Base-by-base conservation (phyloP, 2,888 invertebrate species). In the Busseola fusca region DNA sequence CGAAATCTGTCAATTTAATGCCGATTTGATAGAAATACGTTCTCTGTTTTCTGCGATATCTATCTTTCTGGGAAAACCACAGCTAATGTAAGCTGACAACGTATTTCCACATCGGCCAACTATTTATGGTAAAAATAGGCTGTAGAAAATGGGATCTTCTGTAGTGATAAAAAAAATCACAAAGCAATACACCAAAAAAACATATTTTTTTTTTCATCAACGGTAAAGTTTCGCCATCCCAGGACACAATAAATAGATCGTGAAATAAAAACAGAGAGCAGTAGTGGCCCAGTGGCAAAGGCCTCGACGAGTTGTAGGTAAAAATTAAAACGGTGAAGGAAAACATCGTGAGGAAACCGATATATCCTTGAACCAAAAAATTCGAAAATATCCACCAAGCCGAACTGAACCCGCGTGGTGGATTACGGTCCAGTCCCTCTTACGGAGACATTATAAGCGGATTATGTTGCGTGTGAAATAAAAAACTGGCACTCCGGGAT, bases 211-310 rank as follows among this genome's bases (percentile, higher is more conserved):
- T 72, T 52, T 50, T 0, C 18, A 50, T 50, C 50, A 34, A 40
- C 34, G 42, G 7, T 62, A 18, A 37, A 21, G 37, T 48, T 66
- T 59, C 65, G 14, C 34, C 50, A 34, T 52, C 50, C 42, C 45
- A 50, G 50, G 59, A 57, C 25, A 42, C 37, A 73, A 64, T 64
- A 63, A 59, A 64, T 60, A 57, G 27, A 16, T 57, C 34, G 45
- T 45, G 34, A 59, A 73, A 60, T 73, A 60, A 73, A 65, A 73
- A 52, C 50, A 25, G n/a, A n/a, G n/a, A n/a, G n/a, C n/a, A n/a
- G n/a, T n/a, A n/a, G n/a, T n/a, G n/a, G n/a, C n/a, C n/a, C n/a
- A n/a, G n/a, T n/a, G n/a, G n/a, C n/a, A n/a, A n/a, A n/a, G n/a
- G n/a, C n/a, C n/a, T n/a, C n/a, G n/a, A n/a, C n/a, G n/a, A n/a